A percentile compares a stretch with the other conserved stretches of the same genome.
Conservation (phyloP, 2,113 vertebrate species). For the Platichthys flesus region DNA sequence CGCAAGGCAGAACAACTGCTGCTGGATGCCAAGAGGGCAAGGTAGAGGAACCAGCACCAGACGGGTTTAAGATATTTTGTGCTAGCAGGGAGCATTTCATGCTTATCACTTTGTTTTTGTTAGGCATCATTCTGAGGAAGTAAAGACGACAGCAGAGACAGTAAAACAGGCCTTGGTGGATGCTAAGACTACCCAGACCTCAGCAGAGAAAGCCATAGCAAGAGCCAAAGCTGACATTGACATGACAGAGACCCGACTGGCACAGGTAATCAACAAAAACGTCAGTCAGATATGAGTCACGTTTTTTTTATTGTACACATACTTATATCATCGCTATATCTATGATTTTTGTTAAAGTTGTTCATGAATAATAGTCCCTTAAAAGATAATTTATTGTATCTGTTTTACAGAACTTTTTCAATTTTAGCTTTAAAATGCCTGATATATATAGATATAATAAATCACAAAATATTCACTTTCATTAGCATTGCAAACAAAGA, state of each 20-base stretch:
- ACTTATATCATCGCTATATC: no score
- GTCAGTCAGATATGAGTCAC: no score
- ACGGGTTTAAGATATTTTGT: neutral
- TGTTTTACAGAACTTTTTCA: no score
- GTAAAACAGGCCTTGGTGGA: conserved; percentile 88
- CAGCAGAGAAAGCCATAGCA: conserved; percentile 87
- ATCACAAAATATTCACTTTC: no score
- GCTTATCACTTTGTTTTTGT: conserved; percentile 10
- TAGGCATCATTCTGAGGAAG: conserved; percentile 88
- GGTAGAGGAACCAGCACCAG: conserved; percentile 71
- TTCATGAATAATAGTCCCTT: no score
- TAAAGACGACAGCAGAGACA: conserved; percentile 85
- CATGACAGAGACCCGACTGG: conserved; percentile 84
- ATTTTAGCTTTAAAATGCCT: no score
- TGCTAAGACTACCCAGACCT: conserved; percentile 85
- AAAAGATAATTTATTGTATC: no score
- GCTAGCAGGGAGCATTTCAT: neutral
- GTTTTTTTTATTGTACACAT: neutral
- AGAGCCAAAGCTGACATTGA: conserved; percentile 86
- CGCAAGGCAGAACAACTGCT: conserved; percentile 88
- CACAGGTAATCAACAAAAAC: conserved; percentile 68
- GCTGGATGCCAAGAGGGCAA: conserved; percentile 88
- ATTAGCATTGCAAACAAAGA: no score
- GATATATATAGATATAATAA: no score
- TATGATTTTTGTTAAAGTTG: no score